Base-by-base conservation (phyloP, 2,113 vertebrate species). In the Athene noctua region DNA sequence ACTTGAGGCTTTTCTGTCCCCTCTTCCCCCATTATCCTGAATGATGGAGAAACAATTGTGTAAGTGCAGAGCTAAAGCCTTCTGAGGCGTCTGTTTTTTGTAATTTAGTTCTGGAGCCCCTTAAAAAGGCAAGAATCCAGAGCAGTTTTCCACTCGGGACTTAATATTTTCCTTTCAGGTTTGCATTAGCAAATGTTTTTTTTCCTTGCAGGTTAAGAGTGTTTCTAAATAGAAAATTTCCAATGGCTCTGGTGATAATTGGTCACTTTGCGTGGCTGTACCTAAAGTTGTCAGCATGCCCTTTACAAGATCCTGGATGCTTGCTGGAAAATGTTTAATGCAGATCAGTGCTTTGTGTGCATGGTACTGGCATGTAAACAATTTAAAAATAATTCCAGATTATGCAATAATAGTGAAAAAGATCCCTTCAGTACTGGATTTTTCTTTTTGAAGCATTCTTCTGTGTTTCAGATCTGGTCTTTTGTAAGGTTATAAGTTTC, bases 111-210 rank as follows among this genome's bases (percentile, higher is more conserved):
- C 73, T 92, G 89, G 73, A 97, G 66, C 66, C 77, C 80, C 66
- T 90, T 46, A 62, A 57, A 88, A 84, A 94, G 94, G 84, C 91
- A 91, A 74, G 30, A 95, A 21, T 78, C 83, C 89, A 94, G 78
- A 87, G 73, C 57, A 6, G 66, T 95, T 95, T 94, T 94, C 87
- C 75, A 44, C 44, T 49, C 6, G 0, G 46, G 54, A 73, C 81
- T 91, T 90, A 22, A 67, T 96, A 80, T 95, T 96, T 96, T 95
- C 94, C 96, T 88, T 91, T 88, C 63, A 82, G 32, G 36, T 89
- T 92, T 82, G 59, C 42, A 3, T 80, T 82, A 82, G 63, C 74
- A 55, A 94, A 49, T 47, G 26, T 6, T 58, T 25, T 83, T 66
- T 92, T 65, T 7, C 40, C 81, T 91, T 90, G 38, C 78, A 97